phyloP scores from a whole-genome alignment of 2,888 invertebrate genomes.

The Drosophila nigricruria region DNA sequence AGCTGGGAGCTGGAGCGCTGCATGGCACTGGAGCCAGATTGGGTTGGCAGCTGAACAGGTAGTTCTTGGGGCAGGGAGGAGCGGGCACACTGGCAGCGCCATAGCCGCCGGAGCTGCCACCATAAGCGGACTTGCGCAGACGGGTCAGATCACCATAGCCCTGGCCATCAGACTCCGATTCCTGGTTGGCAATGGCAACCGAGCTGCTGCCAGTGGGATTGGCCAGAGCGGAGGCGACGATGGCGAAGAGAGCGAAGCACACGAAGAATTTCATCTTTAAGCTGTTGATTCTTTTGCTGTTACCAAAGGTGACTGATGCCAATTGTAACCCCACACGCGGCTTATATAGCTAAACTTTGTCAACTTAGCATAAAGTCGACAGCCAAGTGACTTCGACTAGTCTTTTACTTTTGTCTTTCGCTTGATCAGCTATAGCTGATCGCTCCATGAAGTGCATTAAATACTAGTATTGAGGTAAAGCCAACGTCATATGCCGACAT shows the following conservation, averaged over 20 bases:
- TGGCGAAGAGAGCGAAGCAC: conserved; percentile 70
- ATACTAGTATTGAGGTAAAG: neutral
- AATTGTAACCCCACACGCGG: conserved; percentile 14
- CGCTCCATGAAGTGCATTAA: neutral
- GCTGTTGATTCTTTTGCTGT: conserved; percentile 36
- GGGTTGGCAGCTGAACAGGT: conserved; percentile 80
- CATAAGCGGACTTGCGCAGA: conserved; percentile 78
- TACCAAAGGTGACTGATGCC: conserved; percentile 73
- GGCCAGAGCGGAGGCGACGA: conserved; percentile 61
- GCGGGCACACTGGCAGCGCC: conserved; percentile 66
- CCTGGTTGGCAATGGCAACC: conserved; percentile 43
- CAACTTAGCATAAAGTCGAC: conserved; percentile 55
- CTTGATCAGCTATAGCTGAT: conserved; percentile 40
- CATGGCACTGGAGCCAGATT: conserved; percentile 78
- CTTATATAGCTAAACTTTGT: conserved; percentile 68
- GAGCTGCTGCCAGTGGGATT: conserved; percentile 49
- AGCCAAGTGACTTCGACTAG: conserved; percentile 52
- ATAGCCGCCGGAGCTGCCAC: conserved; percentile 64
- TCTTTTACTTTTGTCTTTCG: conserved; percentile 28
- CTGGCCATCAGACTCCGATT: conserved; percentile 58
- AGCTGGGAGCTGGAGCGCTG: conserved; percentile 60
- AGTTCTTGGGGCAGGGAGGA: conserved; percentile 81
- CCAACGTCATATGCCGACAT: neutral
- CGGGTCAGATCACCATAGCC: conserved; percentile 71
- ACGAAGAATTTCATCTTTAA: conserved; percentile 80